Conservation (phyloP, 2,888 invertebrate genomes). For the Caradrina kadenii region DNA sequence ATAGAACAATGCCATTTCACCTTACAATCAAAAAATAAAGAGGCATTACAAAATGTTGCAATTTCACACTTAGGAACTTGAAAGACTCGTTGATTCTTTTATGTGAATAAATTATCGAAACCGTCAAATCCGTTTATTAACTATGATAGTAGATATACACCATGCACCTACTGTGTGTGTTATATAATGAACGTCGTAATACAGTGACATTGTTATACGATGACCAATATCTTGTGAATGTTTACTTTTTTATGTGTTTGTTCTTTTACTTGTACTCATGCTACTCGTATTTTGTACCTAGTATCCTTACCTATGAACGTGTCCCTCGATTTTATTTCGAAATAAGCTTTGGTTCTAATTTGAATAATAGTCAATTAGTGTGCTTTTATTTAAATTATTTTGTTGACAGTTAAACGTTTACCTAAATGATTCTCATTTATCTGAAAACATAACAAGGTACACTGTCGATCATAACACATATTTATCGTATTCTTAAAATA, state of each 20-base stretch:
- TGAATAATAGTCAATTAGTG: not conserved
- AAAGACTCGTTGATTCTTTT: slow-evolving; percentile 9
- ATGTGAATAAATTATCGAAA: slow-evolving; percentile 33
- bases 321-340: not conserved
- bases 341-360: too few relatives aligned
- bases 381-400: not conserved
- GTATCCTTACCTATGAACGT: not conserved
- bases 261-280: slow-evolving; percentile 6
- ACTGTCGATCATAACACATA: not conserved
- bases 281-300: not conserved
- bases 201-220: slow-evolving; percentile 52
- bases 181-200: slow-evolving; percentile 41
- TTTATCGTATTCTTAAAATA: not conserved
- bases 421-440: not conserved
- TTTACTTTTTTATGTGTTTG: slow-evolving; percentile 18
- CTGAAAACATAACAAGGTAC: not conserved
- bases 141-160: slow-evolving; percentile 5
- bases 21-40: slow-evolving; percentile 17
- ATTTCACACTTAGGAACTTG: slow-evolving; percentile 2
- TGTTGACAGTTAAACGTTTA: not conserved
- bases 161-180: slow-evolving; percentile 10
- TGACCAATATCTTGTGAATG: slow-evolving; percentile 42
- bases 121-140: slow-evolving; percentile 27
- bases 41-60: slow-evolving; percentile 25
- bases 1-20: slow-evolving; percentile 12